These are phyloP conservation scores for Pachydiplax longipennis DNA, from an alignment of 2,888 invertebrate genomes.

Conservation along the genomic window DNA sequence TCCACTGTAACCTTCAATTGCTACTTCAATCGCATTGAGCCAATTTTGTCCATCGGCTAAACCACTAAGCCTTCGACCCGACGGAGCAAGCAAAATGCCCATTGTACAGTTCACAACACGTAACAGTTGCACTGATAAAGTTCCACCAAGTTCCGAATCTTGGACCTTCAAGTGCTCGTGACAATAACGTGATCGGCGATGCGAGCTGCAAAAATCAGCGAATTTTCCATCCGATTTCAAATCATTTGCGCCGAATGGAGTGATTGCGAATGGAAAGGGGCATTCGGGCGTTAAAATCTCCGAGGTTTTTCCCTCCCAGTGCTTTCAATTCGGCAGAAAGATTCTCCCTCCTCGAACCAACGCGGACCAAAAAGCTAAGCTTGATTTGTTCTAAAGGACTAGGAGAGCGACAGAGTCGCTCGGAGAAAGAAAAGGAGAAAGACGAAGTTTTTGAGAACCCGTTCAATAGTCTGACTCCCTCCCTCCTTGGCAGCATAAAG, in stretches of 20 bases:
- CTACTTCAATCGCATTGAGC: no score
- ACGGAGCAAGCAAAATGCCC: no score
- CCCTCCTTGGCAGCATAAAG: neutral
- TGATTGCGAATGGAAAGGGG: neutral
- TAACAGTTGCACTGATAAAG: no score
- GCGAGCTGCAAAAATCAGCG: neutral
- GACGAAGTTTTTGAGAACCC: neutral
- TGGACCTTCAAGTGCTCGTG: no score
- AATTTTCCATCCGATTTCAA: neutral
- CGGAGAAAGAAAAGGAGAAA: neutral
- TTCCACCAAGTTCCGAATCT: no score
- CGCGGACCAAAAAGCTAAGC: neutral
- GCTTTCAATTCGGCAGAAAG: neutral
- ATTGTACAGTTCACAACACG: no score
- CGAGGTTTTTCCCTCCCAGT: neutral
- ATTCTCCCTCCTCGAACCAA: neutral
- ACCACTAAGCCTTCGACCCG: no score
- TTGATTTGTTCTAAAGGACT: neutral
- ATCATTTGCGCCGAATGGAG: neutral
- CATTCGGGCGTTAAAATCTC: neutral
- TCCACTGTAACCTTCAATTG: no score
- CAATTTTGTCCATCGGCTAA: no score
- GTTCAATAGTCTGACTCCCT: neutral
- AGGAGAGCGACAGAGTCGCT: neutral
- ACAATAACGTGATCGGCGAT: no score